These are phyloP conservation scores for Trachelus stipa DNA, from an alignment of 2,888 invertebrate genomes.

Conservation along the genomic window DNA sequence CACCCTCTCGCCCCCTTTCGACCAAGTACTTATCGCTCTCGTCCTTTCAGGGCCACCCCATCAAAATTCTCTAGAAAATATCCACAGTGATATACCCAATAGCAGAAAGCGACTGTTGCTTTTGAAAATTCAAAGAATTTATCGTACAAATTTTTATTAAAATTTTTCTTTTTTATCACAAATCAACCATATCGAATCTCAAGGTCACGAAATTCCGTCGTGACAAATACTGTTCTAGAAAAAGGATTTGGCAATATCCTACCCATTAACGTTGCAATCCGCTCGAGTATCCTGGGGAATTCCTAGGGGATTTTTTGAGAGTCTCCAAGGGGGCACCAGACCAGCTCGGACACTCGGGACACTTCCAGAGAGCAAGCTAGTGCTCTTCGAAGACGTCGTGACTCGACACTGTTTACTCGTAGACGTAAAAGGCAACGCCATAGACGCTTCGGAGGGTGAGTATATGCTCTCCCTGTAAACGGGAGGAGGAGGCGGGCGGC, in stretches of 20 bases:
- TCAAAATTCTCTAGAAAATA: neutral
- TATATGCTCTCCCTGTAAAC: neutral
- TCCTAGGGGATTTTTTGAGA: neutral
- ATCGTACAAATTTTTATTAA: neutral
- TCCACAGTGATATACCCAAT: neutral
- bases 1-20: conserved; percentile 38
- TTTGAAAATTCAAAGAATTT: neutral
- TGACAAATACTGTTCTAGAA: neutral
- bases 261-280: neutral
- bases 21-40: conserved; percentile 28
- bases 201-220: no score
- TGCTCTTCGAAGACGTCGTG: conserved; percentile 4
- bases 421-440: neutral
- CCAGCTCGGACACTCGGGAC: neutral
- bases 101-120: neutral
- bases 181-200: neutral
- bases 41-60: conserved; percentile 11
- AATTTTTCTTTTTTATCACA: neutral
- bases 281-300: neutral
- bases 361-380: neutral
- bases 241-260: neutral
- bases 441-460: neutral
- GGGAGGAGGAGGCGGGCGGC: no score
- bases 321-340: neutral
- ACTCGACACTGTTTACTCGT: neutral